These are phyloP conservation scores for Papilio xuthus DNA, from an alignment of 1,140 invertebrate species.

Conservation along the genomic window DNA sequence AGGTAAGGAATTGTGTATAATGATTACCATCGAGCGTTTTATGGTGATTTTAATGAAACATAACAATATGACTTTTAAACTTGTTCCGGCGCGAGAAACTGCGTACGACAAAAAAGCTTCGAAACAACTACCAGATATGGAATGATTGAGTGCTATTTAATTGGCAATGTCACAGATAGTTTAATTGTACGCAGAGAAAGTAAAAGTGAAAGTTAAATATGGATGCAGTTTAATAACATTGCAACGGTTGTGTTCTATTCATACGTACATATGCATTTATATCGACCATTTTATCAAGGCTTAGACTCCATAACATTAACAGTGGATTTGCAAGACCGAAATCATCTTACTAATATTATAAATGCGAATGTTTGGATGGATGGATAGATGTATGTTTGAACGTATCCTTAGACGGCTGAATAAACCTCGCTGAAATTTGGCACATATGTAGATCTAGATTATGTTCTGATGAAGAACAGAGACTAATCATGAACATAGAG, in stretches of 20 bases:
- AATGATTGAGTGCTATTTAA: constrained; percentile 21
- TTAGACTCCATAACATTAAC: no score
- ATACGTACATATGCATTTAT: background rate
- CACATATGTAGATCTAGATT: no score
- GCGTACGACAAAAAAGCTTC: constrained; percentile 27
- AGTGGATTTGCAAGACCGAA: no score
- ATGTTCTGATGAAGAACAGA: no score
- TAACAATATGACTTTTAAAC: constrained; percentile 18
- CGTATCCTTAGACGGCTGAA: no score
- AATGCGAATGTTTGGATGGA: no score
- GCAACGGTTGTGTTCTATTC: background rate
- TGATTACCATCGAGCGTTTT: background rate
- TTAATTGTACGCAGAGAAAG: constrained; percentile 14
- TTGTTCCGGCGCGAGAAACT: constrained; percentile 20
- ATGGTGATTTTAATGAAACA: constrained; percentile 6
- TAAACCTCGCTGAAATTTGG: no score
- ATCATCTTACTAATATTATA: no score
- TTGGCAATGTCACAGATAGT: constrained; percentile 27
- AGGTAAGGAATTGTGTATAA: background rate
- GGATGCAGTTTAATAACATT: background rate
- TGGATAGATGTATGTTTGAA: no score
- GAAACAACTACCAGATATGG: constrained; percentile 4
- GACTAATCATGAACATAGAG: no score
- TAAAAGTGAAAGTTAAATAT: background rate
- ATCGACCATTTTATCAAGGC: no score